A percentile compares a stretch with the other conserved stretches of the same genome.
These are phyloP conservation scores for Botia kubotai DNA, from an alignment of 2,797 vertebrate species.

Conservation along the genomic window DNA sequence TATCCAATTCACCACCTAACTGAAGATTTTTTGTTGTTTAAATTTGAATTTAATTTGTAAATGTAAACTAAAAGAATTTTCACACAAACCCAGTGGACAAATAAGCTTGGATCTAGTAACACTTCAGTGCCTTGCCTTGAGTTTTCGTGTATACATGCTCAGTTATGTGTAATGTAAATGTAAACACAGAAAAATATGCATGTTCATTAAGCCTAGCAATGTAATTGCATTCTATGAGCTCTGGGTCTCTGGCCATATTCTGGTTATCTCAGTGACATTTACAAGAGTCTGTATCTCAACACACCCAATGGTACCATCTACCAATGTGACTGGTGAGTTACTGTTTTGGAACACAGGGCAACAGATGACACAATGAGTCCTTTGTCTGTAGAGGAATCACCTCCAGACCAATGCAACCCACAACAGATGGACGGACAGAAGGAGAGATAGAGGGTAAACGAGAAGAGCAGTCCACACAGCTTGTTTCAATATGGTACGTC, in stretches of 20 bases:
- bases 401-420: neutral
- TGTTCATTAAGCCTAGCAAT: neutral
- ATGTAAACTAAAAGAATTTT: no score
- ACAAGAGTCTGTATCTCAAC: neutral
- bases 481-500: constrained; percentile 13
- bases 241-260: neutral
- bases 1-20: no score
- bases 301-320: neutral
- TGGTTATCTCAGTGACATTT: neutral
- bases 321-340: neutral
- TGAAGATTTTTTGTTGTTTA: no score
- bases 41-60: no score
- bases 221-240: neutral
- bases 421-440: constrained; percentile 48
- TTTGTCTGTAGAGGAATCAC: constrained; percentile 21
- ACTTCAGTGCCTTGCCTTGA: neutral
- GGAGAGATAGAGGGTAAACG: constrained; percentile 45
- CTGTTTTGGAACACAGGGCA: neutral
- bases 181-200: neutral
- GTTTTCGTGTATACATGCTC: neutral
- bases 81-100: neutral
- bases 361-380: constrained; percentile 28
- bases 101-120: neutral
- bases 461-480: constrained; percentile 29
- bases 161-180: neutral